phyloP scores from a whole-genome alignment of 2,888 invertebrate genomes.

The Agriopis leucophaearia region DNA sequence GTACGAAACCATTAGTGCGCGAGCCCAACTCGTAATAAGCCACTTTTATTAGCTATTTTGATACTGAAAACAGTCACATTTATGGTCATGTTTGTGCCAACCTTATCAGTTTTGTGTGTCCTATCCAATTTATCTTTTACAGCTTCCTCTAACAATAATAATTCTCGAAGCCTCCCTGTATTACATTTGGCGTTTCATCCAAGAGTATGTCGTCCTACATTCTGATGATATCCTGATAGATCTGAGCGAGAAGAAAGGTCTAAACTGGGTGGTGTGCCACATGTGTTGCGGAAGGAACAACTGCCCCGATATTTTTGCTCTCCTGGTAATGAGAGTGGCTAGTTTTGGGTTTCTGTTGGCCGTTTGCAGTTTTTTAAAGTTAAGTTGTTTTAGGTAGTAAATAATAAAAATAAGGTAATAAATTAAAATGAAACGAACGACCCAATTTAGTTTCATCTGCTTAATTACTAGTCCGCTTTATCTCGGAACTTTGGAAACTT shows the following conservation, averaged over 20 bases:
- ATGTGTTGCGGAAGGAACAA: conserved; percentile 59
- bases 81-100: too few relatives aligned
- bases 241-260: conserved; percentile 52
- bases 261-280: conserved; percentile 66
- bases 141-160: conserved; percentile 59
- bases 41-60: too few relatives aligned
- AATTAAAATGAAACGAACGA: neutral
- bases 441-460: conserved; percentile 1
- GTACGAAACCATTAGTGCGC: too few relatives aligned
- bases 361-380: conserved; percentile 48
- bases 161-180: conserved; percentile 61
- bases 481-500: neutral
- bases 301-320: conserved; percentile 58
- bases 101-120: too few relatives aligned
- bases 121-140: conserved; percentile 41
- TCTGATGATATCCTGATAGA: conserved; percentile 64
- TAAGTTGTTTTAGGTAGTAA: conserved; percentile 7
- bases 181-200: conserved; percentile 60
- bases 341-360: conserved; percentile 59
- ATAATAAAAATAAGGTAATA: conserved; percentile 4
- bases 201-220: conserved; percentile 56
- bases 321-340: conserved; percentile 54
- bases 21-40: too few relatives aligned
- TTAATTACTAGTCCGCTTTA: conserved; percentile 5
- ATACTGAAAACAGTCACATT: too few relatives aligned